A percentile compares a stretch with the other conserved stretches of the same genome.
phyloP scores from a whole-genome alignment of 2,113 vertebrate species.

The Aramus guarauna region DNA sequence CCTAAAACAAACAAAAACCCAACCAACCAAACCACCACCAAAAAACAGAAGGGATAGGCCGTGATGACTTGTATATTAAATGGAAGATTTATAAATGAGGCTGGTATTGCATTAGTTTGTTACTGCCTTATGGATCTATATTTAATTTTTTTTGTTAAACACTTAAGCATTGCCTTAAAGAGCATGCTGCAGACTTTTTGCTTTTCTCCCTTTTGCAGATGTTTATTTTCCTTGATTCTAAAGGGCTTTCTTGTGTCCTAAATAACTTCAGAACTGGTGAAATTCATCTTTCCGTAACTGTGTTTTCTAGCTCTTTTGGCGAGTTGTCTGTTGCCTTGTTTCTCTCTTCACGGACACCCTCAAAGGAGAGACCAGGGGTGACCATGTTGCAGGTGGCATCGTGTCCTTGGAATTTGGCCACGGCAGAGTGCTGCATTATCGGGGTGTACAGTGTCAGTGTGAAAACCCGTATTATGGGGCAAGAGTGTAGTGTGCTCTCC shows the following conservation, averaged over 20 bases:
- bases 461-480: background rate
- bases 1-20: no score
- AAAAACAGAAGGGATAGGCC: background rate
- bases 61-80: background rate
- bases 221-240: background rate
- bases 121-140: background rate
- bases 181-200: background rate
- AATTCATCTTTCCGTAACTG: background rate
- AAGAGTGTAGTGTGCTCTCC: background rate
- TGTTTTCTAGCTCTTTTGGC: background rate
- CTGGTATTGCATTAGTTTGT: background rate
- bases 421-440: background rate
- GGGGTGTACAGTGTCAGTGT: background rate
- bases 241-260: background rate
- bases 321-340: background rate
- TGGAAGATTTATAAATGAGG: background rate
- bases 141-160: background rate
- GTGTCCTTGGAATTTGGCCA: background rate
- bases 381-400: background rate
- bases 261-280: background rate
- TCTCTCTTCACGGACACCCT: background rate
- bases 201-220: background rate
- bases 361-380: background rate
- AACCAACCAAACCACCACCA: background rate
- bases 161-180: background rate